Base-by-base conservation (phyloP, 2,113 vertebrate genomes). In the Engystomops pustulosus region DNA sequence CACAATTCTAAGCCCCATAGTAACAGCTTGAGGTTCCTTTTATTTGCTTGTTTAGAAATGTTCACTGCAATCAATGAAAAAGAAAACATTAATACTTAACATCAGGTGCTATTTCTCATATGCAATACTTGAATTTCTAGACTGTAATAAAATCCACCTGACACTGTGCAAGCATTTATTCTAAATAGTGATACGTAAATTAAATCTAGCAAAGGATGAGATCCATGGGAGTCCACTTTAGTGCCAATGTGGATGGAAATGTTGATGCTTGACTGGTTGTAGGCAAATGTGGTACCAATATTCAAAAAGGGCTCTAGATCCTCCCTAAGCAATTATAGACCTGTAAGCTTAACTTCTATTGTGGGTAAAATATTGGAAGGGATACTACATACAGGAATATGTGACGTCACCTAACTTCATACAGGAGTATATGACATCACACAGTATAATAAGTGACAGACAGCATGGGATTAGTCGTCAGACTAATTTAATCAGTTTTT, bases 31-130 rank as follows among this genome's bases (percentile, higher is more conserved):
- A 49, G 17, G 44, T 15, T 74, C 30, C 41, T 25, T 30, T 74
- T 74, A 74, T 74, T 74, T 74, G 14, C 70, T 74, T 74, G 70
- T 74, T 74, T 74, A 45, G 44, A 74, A 74, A 74, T 47, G 70
- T 74, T 74, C 25, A 17, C 14, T 74, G 47, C 70, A 74, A 49
- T 74, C 70, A 49, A 49, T 74, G 41, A 74, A 49, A 49, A 74
- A 49, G 44, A 74, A 74, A 74, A 74, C 44, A 74, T 47, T 74
- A 47, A 74, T 49, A 74, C 70, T 74, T 74, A 47, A 74, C 70
- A 30, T 74, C 70, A 74, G 70, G 70, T 49, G 44, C 38, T 30
- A 47, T 27, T 47, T 47, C 70, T 6, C 25, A 74, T 49, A 30
- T 3, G 4, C 44, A 72, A 23, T 70, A 70, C 8, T 23, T 74